phyloP scores from a whole-genome alignment of 2,113 vertebrate species.

The Pogona vitticeps region DNA sequence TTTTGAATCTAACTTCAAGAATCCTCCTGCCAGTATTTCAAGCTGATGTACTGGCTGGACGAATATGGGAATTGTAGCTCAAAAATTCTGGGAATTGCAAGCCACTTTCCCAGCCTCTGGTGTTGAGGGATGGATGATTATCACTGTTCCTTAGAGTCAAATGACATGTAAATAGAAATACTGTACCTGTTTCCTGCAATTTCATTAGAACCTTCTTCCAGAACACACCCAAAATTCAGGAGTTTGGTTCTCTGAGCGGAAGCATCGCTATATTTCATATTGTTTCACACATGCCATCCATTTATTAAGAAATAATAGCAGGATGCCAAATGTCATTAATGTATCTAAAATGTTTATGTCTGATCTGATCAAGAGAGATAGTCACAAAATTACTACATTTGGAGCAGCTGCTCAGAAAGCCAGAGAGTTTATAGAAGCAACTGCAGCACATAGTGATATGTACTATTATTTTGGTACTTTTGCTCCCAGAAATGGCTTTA shows the following conservation, averaged over 20 bases:
- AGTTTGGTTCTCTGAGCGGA: not conserved
- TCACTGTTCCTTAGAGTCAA: not conserved
- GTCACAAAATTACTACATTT: not conserved
- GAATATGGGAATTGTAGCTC: no score
- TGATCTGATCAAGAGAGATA: not conserved
- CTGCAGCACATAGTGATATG: not conserved
- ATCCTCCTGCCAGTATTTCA: not conserved
- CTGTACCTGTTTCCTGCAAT: not conserved
- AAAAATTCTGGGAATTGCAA: no score
- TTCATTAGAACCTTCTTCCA: not conserved
- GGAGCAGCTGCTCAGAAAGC: not conserved
- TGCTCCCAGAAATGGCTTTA: not conserved
- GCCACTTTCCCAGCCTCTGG: no score
- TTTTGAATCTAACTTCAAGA: no score
- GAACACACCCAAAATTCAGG: not conserved
- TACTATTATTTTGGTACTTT: not conserved
- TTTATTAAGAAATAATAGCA: not conserved
- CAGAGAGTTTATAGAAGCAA: not conserved
- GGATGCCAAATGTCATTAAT: not conserved
- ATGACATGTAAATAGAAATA: not conserved
- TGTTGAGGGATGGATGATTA: not conserved
- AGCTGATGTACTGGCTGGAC: no score
- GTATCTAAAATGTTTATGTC: not conserved
- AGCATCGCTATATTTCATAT: not conserved
- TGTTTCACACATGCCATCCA: not conserved